Evolutionary conservation across 92 coral and sea anemone species (phyloP).

Genomic region (Parazoanthus atlanticus): DNA sequence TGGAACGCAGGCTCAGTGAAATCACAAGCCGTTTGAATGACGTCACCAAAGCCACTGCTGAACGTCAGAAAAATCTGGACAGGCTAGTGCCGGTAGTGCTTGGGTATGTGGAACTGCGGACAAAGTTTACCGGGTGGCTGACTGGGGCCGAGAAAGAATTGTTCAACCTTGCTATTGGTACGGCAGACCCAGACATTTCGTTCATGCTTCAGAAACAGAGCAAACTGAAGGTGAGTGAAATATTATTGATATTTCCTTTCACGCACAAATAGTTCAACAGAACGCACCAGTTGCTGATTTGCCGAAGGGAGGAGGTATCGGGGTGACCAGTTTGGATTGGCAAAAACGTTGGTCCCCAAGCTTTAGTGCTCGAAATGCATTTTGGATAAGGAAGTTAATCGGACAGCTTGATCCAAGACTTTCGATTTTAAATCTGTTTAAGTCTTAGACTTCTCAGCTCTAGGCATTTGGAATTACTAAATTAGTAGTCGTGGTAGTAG

Average conservation of each 20-base stretch:
- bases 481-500: too few species aligned
- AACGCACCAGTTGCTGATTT: background rate
- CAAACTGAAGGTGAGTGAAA: slow-evolving; percentile 68
- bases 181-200: slow-evolving; percentile 69
- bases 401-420: too few species aligned
- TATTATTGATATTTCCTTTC: background rate
- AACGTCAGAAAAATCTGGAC: slow-evolving; percentile 81
- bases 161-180: slow-evolving; percentile 60
- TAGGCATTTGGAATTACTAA: too few species aligned
- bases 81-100: slow-evolving; percentile 80
- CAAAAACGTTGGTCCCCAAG: background rate
- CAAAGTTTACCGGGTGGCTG: slow-evolving; percentile 81
- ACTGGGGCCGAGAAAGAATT: slow-evolving; percentile 80
- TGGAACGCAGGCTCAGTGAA: slow-evolving; percentile 73
- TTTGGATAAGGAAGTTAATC: too few species aligned
- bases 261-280: background rate
- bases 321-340: background rate
- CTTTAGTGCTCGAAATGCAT: too few species aligned
- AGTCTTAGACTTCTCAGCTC: too few species aligned
- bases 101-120: slow-evolving; percentile 77
- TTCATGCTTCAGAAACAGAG: slow-evolving; percentile 78
- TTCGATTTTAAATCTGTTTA: too few species aligned
- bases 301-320: background rate
- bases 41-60: slow-evolving; percentile 67
- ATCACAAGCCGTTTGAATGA: slow-evolving; percentile 79